Percentiles rank a stretch among this genome's conserved stretches.
These are phyloP conservation scores for Notolepis coatsorum DNA, from an alignment of 2,797 vertebrate genomes.

Conservation along the genomic window DNA sequence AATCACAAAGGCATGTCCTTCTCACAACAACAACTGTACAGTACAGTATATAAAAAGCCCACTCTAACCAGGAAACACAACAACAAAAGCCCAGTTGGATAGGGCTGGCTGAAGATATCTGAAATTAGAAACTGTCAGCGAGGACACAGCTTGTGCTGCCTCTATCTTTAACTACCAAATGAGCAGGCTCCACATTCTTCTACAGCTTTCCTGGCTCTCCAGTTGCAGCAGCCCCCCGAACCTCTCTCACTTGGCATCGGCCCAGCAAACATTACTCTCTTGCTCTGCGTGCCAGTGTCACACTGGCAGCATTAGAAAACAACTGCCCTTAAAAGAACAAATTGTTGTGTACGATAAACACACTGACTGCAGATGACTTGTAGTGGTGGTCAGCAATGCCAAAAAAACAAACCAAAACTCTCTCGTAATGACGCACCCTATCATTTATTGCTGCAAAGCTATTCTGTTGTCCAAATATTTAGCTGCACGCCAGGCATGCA, in stretches of 20 bases:
- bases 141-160: conserved; percentile 81
- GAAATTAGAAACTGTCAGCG: conserved; percentile 87
- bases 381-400: conserved; percentile 21
- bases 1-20: conserved; percentile 38
- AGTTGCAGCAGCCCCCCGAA: conserved; percentile 84
- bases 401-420: conserved; percentile 45
- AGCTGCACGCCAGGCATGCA: conserved; percentile 20
- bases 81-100: conserved; percentile 64
- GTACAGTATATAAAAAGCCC: conserved; percentile 35
- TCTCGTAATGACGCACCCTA: conserved; percentile 35
- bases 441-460: conserved; percentile 29
- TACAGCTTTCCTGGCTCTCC: conserved; percentile 88
- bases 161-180: conserved; percentile 99
- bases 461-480: conserved; percentile 25
- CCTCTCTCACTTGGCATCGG: conserved; percentile 65
- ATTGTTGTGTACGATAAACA: conserved; percentile 35
- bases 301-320: conserved; percentile 53
- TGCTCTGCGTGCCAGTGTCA: conserved; percentile 59
- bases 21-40: conserved; percentile 21
- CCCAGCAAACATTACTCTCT: conserved; percentile 69
- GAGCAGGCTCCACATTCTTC: conserved; percentile 95
- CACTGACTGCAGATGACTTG: conserved; percentile 9
- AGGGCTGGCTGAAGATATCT: conserved; percentile 62
- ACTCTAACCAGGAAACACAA: conserved; percentile 27
- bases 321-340: conserved; percentile 64